phyloP scores from a whole-genome alignment of 1,140 invertebrate species.

The Zaprionus tsacasi region DNA sequence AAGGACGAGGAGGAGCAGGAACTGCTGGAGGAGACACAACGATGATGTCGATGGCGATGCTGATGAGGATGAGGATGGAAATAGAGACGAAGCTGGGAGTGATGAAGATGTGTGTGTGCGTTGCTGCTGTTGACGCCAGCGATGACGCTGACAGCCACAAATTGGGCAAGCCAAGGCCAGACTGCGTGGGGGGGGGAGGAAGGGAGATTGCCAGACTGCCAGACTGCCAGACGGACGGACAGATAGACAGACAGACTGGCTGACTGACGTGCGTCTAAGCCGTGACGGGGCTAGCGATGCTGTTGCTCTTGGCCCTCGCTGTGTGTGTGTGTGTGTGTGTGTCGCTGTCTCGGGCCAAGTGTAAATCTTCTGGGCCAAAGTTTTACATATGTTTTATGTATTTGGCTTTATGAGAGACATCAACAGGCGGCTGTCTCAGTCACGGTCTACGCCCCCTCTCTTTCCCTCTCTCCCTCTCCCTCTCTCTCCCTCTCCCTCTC shows the following conservation, averaged over 20 bases:
- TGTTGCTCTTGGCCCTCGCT: neutral
- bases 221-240: neutral
- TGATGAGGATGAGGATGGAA: conserved; percentile 14
- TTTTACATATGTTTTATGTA: conserved; percentile 53
- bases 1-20: conserved; percentile 1
- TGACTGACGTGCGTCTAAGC: conserved; percentile 30
- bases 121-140: conserved; percentile 10
- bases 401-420: conserved; percentile 44
- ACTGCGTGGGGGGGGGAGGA: conserved; percentile 18
- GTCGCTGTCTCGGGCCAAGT: conserved; percentile 42
- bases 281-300: conserved; percentile 25
- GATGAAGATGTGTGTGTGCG: neutral
- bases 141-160: conserved; percentile 70
- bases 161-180: conserved; percentile 57
- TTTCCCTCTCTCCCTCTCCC: neutral
- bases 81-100: neutral
- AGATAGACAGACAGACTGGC: neutral
- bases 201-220: neutral
- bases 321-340: neutral
- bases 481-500: neutral
- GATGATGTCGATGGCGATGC: conserved; percentile 34
- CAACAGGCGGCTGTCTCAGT: conserved; percentile 21
- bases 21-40: conserved; percentile 12
- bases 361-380: conserved; percentile 48
- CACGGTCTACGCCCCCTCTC: neutral